Conservation (phyloP, 2,797 vertebrate species). For the Salmo trutta region DNA sequence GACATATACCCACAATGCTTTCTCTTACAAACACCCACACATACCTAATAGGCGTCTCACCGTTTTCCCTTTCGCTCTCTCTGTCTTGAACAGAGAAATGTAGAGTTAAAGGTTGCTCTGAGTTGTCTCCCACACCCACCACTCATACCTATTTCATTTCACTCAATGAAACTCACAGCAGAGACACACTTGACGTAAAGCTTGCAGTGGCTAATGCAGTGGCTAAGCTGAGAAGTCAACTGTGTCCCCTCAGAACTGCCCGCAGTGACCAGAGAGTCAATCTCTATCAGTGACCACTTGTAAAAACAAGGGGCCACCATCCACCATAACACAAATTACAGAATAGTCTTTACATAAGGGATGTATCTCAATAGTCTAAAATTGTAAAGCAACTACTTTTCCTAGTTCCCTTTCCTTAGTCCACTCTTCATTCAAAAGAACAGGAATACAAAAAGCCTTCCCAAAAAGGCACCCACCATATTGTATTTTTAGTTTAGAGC, state of each 20-base stretch:
- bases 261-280: background rate
- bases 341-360: background rate
- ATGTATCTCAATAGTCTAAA: background rate
- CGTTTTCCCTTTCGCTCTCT: background rate
- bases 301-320: background rate
- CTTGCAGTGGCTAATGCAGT: background rate
- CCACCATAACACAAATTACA: background rate
- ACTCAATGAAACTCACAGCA: constrained; percentile 4
- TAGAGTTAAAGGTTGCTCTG: background rate
- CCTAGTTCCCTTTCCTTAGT: no score
- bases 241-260: background rate
- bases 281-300: background rate
- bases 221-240: constrained; percentile 9
- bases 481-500: no score
- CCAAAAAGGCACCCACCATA: no score
- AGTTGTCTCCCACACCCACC: background rate
- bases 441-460: no score
- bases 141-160: background rate
- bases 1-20: background rate
- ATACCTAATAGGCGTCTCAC: background rate
- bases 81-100: background rate
- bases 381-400: no score
- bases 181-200: background rate
- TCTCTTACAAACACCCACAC: background rate
- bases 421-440: no score